Evolutionary conservation across 2,113 vertebrate species (phyloP), one percentile per base, ranked within the genome.

Genomic region (Gobius niger): DNA sequence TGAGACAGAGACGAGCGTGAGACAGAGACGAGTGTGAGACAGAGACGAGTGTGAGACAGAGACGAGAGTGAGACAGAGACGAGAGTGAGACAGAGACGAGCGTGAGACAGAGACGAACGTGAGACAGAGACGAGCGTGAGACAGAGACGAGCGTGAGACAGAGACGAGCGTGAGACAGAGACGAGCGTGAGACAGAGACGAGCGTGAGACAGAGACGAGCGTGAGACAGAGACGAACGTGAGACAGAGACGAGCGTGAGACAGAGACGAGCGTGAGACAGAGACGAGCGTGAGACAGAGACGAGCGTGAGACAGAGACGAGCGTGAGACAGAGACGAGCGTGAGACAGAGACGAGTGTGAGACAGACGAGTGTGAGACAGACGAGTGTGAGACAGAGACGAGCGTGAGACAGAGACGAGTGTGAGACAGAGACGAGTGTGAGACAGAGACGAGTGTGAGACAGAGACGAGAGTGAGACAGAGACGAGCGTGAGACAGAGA

Each of bases 361-460:
- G n/a, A 4, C n/a, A n/a, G n/a, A n/a, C n/a, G n/a, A n/a, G n/a
- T n/a, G n/a, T n/a, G n/a, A n/a, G n/a, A n/a, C n/a, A n/a, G n/a
- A n/a, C n/a, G n/a, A n/a, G n/a, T n/a, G n/a, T 75, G 9, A 10
- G 18, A 7, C 16, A 52, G 16, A 52, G 1, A 47, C 46, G 40
- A 13, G 15, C 0, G 15, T 75, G 9, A 10, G 18, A 7, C 16
- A 52, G 16, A 52, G 1, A 47, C 46, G 40, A 13, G 15, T 2
- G 15, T 9, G 51, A 10, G n/a, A 4, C 1, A 99, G 76, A 64
- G 91, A 88, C 4, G 63, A 64, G 0, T 93, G 94, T 75, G 9
- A 10, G 18, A 7, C 16, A 52, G 16, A 52, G 1, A 47, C 46
- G 40, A 13, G 15, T 2, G 15, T 9, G 51, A 10, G n/a, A 4